Base-by-base conservation (phyloP, 1,140 invertebrate species). In the Prorops nasuta region DNA sequence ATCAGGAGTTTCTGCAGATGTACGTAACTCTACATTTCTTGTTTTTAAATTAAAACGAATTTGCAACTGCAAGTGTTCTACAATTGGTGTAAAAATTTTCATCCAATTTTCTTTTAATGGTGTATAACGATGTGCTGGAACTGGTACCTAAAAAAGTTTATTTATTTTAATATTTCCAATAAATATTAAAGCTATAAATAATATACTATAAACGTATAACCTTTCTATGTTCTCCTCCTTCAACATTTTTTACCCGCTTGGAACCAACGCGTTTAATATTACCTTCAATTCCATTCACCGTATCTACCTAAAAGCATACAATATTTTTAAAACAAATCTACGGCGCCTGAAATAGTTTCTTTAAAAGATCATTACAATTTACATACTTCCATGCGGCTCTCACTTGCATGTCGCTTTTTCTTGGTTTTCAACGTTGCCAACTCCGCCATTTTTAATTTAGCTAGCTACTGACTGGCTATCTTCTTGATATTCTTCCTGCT, bases 21-120 rank as follows among this genome's bases (percentile, higher is more conserved):
- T 81, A 58, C 87, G 80, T 42, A 98, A 87, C 81, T 97, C 94
- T 0, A 98, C 91, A 78, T 94, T 91, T 57, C 91, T 79, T 1
- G 88, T 86, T 79, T 91, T 96, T 35, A 96, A 79, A 78, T 99
- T 98, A 66, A 97, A 99, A 46, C 96, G 79, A 36, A 98, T 88
- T 80, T 98, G 92, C 12, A 99, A 78, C 54, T 96, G 83, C 22
- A 99, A 79, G 74, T 98, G 90, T 72, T 99, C 94, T 3, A 98
- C 96, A 19, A 99, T 82, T 0, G 96, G 96, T 42, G 89, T 91
- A 66, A 96, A 97, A 58, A 99, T 96, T 77, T 98, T 96, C 73
- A 94, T 79, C 97, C 97, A 99, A 67, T 92, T 93, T 69, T 97
- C 90, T 78, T 97, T 97, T 1, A 99, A 67, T 12, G 96, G 94